These are phyloP conservation scores for Fissipunctia ypsillon DNA, from an alignment of 2,888 invertebrate species.

Conservation along the genomic window DNA sequence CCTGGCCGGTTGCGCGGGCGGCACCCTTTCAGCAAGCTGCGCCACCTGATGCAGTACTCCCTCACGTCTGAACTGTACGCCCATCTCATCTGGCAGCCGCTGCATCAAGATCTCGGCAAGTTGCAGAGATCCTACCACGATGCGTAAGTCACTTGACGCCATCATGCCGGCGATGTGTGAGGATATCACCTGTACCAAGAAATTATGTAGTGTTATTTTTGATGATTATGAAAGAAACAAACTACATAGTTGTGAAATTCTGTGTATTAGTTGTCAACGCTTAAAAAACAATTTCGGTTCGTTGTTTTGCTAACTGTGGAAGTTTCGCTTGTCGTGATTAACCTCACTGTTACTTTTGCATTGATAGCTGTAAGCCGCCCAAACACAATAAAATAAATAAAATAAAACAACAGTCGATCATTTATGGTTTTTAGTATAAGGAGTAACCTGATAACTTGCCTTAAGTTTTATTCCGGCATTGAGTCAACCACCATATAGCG, in stretches of 20 bases:
- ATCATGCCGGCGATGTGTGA: constrained; percentile 99
- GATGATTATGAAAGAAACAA: neutral
- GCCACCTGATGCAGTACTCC: constrained; percentile 98
- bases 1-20: constrained; percentile 86
- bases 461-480: neutral
- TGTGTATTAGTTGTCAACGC: neutral
- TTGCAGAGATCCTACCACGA: constrained; percentile 99
- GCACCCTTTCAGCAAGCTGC: constrained; percentile 78
- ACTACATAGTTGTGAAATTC: neutral
- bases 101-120: constrained; percentile 99
- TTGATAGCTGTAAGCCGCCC: too few species aligned
- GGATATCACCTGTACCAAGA: constrained; percentile 92
- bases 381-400: too few species aligned
- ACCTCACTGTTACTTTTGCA: too few species aligned
- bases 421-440: neutral
- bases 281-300: too few species aligned
- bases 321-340: too few species aligned
- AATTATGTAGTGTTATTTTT: neutral
- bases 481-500: neutral
- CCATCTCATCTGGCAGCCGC: constrained; percentile 98
- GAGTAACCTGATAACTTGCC: neutral
- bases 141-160: constrained; percentile 98
- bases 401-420: neutral
- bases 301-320: too few species aligned
- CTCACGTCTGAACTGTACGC: constrained; percentile 98